Conservation (phyloP, 1,140 invertebrate species). For the Tetragonula clypearis region DNA sequence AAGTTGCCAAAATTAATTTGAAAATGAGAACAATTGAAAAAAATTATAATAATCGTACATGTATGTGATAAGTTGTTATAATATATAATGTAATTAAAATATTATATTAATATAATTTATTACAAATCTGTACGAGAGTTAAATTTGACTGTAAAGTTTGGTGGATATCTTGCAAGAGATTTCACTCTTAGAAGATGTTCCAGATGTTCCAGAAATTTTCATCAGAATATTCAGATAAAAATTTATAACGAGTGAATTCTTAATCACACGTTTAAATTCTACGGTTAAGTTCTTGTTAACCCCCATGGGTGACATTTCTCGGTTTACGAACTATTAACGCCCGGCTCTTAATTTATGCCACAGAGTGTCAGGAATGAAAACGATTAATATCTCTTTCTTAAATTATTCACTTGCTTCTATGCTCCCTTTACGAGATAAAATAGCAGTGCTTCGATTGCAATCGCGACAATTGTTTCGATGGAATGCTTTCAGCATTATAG, state of each 20-base stretch:
- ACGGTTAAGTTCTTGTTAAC: slow-evolving; percentile 31
- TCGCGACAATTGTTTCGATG: background rate
- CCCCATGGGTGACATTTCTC: slow-evolving; percentile 20
- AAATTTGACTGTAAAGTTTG: background rate
- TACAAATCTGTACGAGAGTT: background rate
- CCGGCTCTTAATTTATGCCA: slow-evolving; percentile 14
- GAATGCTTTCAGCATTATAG: background rate
- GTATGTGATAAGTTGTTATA: no score
- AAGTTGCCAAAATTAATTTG: background rate
- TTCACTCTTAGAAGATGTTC: background rate
- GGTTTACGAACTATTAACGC: slow-evolving; percentile 24
- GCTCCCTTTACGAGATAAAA: background rate
- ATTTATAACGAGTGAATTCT: background rate
- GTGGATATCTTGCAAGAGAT: background rate
- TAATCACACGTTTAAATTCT: slow-evolving; percentile 35
- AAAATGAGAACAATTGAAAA: no score
- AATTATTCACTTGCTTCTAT: background rate
- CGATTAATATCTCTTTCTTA: slow-evolving; percentile 24
- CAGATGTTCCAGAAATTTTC: no score
- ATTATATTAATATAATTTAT: no score
- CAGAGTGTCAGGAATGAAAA: slow-evolving; percentile 25
- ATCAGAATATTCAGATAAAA: background rate
- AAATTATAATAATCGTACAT: no score
- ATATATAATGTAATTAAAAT: no score
- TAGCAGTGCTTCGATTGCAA: background rate